These are phyloP conservation scores for Orthosia gothica DNA, from an alignment of 2,888 invertebrate species.

Conservation along the genomic window DNA sequence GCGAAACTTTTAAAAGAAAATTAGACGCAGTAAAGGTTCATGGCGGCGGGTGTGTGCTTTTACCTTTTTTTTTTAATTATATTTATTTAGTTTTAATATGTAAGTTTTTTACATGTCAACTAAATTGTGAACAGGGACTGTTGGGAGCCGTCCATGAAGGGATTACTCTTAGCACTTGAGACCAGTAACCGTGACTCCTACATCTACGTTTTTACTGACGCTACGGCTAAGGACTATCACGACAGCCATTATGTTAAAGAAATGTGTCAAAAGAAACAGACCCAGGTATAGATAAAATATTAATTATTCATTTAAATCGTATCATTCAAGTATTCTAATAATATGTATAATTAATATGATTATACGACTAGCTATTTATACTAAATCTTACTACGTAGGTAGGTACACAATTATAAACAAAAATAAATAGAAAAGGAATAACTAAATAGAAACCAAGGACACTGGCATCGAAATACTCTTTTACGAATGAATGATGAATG, in stretches of 20 bases:
- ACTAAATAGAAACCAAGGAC: too few relatives aligned
- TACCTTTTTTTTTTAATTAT: not conserved
- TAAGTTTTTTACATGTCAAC: not conserved
- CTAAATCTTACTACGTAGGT: too few relatives aligned
- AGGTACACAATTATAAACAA: too few relatives aligned
- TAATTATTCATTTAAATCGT: not conserved
- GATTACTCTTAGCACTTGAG: conserved; percentile 64
- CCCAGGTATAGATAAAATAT: conserved; percentile 59
- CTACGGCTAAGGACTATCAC: conserved; percentile 67
- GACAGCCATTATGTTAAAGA: conserved; percentile 52
- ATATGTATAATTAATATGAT: too few relatives aligned
- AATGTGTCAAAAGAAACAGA: conserved; percentile 69
- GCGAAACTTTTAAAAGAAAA: not conserved
- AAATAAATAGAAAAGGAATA: too few relatives aligned
- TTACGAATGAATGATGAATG: too few relatives aligned
- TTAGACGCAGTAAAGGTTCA: not conserved
- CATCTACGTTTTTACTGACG: conserved; percentile 75
- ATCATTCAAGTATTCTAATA: too few relatives aligned
- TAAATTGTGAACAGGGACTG: conserved; percentile 54
- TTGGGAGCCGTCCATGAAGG: conserved; percentile 67
- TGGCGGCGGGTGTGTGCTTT: not conserved
- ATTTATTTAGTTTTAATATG: too few relatives aligned
- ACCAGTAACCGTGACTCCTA: conserved; percentile 67
- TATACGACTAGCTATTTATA: too few relatives aligned
- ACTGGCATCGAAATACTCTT: too few relatives aligned